phyloP scores from a whole-genome alignment of 2,113 vertebrate species.

The Scolopax mira region DNA sequence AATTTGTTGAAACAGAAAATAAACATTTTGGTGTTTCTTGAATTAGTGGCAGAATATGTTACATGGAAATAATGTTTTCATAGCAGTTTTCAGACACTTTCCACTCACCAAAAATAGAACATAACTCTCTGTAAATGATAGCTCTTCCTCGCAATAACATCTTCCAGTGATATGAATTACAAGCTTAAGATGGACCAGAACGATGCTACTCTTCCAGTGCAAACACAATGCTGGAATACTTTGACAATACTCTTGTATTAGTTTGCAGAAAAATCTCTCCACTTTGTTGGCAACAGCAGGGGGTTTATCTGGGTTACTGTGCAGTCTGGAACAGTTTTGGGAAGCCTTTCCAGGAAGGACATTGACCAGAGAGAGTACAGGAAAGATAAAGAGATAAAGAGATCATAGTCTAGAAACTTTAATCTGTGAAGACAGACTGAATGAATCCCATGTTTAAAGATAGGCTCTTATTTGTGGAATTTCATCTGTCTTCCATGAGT shows the following conservation, averaged over 20 bases:
- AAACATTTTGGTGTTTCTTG: not conserved
- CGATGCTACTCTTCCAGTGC: not conserved
- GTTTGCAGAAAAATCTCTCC: not conserved
- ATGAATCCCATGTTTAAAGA: not conserved
- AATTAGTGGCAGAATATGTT: not conserved
- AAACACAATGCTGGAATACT: not conserved
- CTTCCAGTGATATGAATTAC: not conserved
- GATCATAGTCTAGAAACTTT: not conserved
- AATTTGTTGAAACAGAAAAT: not conserved
- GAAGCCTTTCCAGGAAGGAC: not conserved
- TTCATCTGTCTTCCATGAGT: not conserved
- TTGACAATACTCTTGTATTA: not conserved
- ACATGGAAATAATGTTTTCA: not conserved
- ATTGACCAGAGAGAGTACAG: not conserved
- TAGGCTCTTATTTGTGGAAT: not conserved
- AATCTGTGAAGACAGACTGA: not conserved
- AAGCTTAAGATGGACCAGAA: not conserved
- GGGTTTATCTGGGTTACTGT: not conserved
- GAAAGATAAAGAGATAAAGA: not conserved
- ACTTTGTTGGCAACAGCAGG: not conserved
- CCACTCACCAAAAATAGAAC: not conserved
- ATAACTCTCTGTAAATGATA: not conserved
- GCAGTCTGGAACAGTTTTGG: not conserved
- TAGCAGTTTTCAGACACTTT: not conserved
- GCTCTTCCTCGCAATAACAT: not conserved